phyloP scores from a whole-genome alignment of 2,888 invertebrate species.

The Holacanthella duospinosa region DNA sequence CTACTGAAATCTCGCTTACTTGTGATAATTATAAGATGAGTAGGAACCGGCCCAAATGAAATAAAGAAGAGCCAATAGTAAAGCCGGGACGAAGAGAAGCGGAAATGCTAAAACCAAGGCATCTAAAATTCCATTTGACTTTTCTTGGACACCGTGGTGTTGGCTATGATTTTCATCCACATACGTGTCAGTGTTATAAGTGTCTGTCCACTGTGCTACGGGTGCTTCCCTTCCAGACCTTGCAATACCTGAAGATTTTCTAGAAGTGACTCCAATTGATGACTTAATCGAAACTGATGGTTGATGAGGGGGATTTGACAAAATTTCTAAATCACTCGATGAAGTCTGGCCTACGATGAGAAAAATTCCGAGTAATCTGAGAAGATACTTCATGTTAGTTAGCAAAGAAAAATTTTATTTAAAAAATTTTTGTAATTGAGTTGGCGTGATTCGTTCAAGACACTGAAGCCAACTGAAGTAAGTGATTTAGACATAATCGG shows the following conservation, averaged over 20 bases:
- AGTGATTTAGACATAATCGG: no score
- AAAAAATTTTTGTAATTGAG: no score
- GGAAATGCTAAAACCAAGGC: constrained; percentile 1
- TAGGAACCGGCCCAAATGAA: constrained; percentile 8
- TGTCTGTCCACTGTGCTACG: neutral
- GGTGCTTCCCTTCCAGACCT: neutral
- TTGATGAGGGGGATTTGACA: neutral
- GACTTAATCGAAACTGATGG: neutral
- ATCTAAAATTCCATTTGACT: neutral
- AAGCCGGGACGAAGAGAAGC: constrained; percentile 7
- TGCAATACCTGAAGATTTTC: neutral
- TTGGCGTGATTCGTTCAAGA: no score
- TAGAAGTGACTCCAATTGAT: neutral
- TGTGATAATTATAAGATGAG: constrained; percentile 8
- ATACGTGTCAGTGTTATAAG: neutral
- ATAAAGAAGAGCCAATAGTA: constrained; percentile 3
- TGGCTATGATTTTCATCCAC: neutral
- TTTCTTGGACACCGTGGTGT: neutral
- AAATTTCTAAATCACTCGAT: neutral
- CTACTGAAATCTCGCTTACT: no score
- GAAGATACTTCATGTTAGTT: neutral
- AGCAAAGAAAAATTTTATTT: neutral
- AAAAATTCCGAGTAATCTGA: neutral
- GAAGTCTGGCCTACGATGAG: neutral
- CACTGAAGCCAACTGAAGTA: no score